Evolutionary conservation across 2,888 invertebrate genomes (phyloP).

Genomic region (Stenodera caucasica): DNA sequence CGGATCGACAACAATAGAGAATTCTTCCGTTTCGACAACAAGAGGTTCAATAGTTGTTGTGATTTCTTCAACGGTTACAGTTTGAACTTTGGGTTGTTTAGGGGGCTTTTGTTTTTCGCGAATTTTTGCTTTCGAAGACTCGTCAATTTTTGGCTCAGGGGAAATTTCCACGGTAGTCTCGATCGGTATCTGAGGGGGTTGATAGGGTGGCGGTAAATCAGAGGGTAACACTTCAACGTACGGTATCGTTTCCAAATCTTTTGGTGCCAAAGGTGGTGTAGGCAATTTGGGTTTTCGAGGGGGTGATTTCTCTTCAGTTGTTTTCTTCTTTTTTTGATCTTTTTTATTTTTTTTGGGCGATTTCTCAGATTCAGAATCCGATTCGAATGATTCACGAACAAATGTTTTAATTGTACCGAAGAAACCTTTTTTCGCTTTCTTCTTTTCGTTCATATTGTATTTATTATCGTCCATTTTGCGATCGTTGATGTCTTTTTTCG

Average conservation of each 20-base stretch:
- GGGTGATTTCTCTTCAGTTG: constrained; percentile 40
- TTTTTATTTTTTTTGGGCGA: constrained; percentile 46
- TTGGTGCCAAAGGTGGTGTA: constrained; percentile 43
- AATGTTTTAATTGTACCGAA: constrained; percentile 53
- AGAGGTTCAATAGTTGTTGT: constrained; percentile 47
- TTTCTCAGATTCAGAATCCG: constrained; percentile 54
- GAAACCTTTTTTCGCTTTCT: constrained; percentile 50
- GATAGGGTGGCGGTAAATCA: constrained; percentile 30
- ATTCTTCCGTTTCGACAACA: constrained; percentile 48
- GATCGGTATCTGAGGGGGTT: constrained; percentile 26
- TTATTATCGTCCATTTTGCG: constrained; percentile 38
- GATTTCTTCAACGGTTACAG: constrained; percentile 46
- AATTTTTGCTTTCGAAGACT: constrained; percentile 22
- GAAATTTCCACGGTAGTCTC: background rate
- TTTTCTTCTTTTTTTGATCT: constrained; percentile 40
- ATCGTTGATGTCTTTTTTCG: constrained; percentile 19
- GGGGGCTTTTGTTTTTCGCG: constrained; percentile 30
- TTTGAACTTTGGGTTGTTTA: constrained; percentile 33
- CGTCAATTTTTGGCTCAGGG: too few species aligned
- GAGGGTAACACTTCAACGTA: constrained; percentile 47
- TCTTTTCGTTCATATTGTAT: constrained; percentile 43
- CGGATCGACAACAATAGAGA: constrained; percentile 47
- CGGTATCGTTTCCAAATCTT: constrained; percentile 48
- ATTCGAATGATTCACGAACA: constrained; percentile 52
- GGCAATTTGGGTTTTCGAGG: constrained; percentile 48